Evolutionary conservation across 1,140 invertebrate species (phyloP), one percentile per base, ranked within the genome.

Genomic region (Orius insidiosus): DNA sequence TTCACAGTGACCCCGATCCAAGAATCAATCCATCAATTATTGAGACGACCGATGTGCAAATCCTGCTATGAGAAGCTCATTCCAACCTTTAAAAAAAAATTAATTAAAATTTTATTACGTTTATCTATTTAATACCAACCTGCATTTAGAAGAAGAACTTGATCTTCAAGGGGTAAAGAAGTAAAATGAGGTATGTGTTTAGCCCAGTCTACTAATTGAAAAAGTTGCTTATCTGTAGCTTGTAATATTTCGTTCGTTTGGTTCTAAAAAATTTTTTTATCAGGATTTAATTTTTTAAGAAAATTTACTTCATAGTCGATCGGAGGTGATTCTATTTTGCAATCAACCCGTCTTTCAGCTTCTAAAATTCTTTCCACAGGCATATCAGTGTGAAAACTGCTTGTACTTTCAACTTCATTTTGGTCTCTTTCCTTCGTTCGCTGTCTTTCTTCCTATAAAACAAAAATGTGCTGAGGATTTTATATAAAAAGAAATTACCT

Each of bases 131-230:
- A n/a, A n/a, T 34, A 14, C n/a, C 49, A 59, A 76, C 74, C 87
- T 49, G 82, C 75, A 64, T 86, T 77, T 33, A 97, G 69, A 39
- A 97, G 68, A 50, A 81, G 66, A 19, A 94, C 85, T 69, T 97
- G 90, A 67, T 98, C 93, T 35, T 86, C 79, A 14, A 93, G 60
- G 36, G 85, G 82, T 55, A 99, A 69, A 53, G 86, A 83, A 9
- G 78, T 80, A 63, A 98, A 96, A 61, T 94, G 86, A 6, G 89
- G 89, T 59, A 95, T 84, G 57, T 85, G 76, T 58, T 93, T 92
- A 13, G 93, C 93, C 90, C 94, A 99, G 58, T 94, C 89, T 8
- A 98, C 85, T 55, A 98, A 67, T 57, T 93, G 87, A 53, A 83
- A 80, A 50, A 98, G 70, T 61, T 98, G 94, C 62, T 87, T 85